A percentile compares a stretch with the other conserved stretches of the same genome.
Conservation (phyloP, 1,140 invertebrate species). For the Nymphalis io region DNA sequence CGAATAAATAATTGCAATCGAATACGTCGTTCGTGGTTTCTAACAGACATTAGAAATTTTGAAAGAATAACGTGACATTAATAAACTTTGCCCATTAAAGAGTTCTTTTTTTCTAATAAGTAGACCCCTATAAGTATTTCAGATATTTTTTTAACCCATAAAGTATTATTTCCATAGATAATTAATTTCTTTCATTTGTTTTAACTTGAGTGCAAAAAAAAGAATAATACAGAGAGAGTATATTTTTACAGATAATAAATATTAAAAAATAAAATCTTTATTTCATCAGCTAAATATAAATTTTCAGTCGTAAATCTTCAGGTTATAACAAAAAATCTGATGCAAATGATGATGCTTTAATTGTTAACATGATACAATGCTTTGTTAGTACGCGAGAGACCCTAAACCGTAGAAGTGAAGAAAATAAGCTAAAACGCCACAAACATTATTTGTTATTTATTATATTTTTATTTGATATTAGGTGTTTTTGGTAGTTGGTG, state of each 20-base stretch:
- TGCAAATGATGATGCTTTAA: constrained; percentile 62
- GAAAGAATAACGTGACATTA: neutral
- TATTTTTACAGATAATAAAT: constrained; percentile 21
- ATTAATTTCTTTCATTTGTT: neutral
- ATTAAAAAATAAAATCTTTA: constrained; percentile 23
- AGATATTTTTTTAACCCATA: neutral
- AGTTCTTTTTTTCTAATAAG: neutral
- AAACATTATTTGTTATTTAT: constrained; percentile 37
- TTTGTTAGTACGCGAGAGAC: constrained; percentile 55
- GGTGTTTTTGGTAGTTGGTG: constrained; percentile 40
- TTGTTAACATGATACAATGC: constrained; percentile 64
- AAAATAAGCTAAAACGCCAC: constrained; percentile 51
- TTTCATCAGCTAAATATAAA: constrained; percentile 20
- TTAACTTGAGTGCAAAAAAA: neutral
- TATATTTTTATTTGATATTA: constrained; percentile 46
- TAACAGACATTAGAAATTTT: neutral
- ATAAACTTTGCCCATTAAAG: constrained; percentile 1
- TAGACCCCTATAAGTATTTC: neutral
- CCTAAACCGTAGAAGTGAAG: constrained; percentile 51
- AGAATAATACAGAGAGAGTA: neutral
- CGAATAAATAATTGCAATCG: neutral
- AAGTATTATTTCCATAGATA: neutral
- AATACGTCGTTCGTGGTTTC: neutral
- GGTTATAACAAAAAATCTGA: constrained; percentile 62
- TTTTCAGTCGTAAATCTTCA: constrained; percentile 28